Conservation (phyloP, 53 echinoderm and acorn worm species). For the Echinarachnius parma region DNA sequence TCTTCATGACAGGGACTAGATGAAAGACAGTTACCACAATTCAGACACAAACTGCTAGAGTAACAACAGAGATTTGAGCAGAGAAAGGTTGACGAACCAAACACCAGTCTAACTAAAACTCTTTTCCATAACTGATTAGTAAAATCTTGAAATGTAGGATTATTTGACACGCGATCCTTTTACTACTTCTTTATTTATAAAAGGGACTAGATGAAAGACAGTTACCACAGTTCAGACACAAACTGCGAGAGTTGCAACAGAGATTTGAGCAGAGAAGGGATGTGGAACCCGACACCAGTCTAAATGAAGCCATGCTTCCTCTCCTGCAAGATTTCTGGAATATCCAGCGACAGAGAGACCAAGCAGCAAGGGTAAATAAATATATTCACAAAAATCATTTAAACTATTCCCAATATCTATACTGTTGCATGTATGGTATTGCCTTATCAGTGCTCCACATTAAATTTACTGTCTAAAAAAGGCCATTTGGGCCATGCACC, state of each 20-base stretch:
- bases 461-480: too few relatives aligned
- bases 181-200: background rate
- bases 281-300: constrained; percentile 24
- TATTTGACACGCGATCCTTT: too few relatives aligned
- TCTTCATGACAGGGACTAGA: constrained; percentile 26
- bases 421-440: too few relatives aligned
- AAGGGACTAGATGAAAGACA: constrained; percentile 23
- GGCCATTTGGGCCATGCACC: too few relatives aligned
- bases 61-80: constrained; percentile 15
- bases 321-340: constrained; percentile 59
- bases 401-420: too few relatives aligned
- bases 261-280: constrained; percentile 6
- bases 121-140: too few relatives aligned
- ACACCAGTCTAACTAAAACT: too few relatives aligned
- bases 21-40: constrained; percentile 4
- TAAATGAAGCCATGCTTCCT: constrained; percentile 53
- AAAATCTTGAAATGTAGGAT: too few relatives aligned
- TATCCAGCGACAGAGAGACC: constrained; percentile 17
- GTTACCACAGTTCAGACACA: constrained; percentile 13
- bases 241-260: constrained; percentile 17
- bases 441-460: too few relatives aligned
- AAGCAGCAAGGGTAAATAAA: constrained; percentile 7
- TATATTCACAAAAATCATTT: too few relatives aligned
- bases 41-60: constrained; percentile 5
- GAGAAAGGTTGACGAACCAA: too few relatives aligned